phyloP scores from a whole-genome alignment of 2,113 vertebrate species.

The Xenopus borealis region DNA sequence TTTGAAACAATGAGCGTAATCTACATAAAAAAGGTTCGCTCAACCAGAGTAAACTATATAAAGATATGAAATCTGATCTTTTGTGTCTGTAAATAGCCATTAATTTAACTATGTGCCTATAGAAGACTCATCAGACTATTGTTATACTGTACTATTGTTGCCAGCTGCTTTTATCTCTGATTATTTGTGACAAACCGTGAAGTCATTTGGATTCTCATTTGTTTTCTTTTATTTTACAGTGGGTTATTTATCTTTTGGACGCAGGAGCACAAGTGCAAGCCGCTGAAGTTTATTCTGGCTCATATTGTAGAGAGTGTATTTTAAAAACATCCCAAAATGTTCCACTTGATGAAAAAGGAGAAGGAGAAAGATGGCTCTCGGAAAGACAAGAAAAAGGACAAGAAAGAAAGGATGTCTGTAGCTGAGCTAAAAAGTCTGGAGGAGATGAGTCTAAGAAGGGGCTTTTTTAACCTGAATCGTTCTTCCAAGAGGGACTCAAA shows the following conservation, averaged over 20 bases:
- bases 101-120: too few relatives aligned
- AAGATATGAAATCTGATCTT: too few relatives aligned
- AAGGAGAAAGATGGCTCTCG: conserved; percentile 77
- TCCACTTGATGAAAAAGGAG: conserved; percentile 89
- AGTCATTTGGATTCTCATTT: conserved; percentile 22
- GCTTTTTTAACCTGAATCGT: conserved; percentile 88
- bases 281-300: neutral
- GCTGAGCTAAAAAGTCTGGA: conserved; percentile 90
- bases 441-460: conserved; percentile 89
- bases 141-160: neutral
- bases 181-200: conserved; percentile 7
- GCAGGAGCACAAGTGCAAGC: neutral
- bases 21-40: too few relatives aligned
- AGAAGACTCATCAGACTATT: too few relatives aligned
- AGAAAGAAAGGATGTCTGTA: conserved; percentile 91
- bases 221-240: conserved; percentile 21
- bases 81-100: too few relatives aligned
- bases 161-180: neutral
- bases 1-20: too few relatives aligned
- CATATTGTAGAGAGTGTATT: neutral
- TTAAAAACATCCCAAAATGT: conserved; percentile 60
- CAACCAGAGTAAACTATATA: too few relatives aligned
- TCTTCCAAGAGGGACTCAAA: conserved; percentile 82
- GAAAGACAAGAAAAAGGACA: conserved; percentile 91
- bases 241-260: conserved; percentile 29